Evolutionary conservation across 2,113 vertebrate genomes (phyloP).

Genomic region (Oxyura jamaicensis): DNA sequence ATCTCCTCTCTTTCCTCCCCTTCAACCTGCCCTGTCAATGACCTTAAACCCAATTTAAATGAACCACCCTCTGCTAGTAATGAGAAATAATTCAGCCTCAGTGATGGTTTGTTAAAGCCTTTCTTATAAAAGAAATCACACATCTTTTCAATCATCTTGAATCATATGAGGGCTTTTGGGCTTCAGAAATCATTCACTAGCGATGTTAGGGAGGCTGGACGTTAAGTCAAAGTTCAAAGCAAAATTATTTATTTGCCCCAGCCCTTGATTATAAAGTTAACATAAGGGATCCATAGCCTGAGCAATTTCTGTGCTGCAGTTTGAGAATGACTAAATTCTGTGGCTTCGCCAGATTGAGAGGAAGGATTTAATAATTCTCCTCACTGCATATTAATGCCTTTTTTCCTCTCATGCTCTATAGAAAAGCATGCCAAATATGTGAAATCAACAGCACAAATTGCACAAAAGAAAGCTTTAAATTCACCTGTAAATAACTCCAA

Average conservation of each 20-base stretch:
- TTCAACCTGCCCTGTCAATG: constrained; percentile 26
- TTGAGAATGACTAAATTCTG: not conserved
- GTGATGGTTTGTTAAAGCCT: not conserved
- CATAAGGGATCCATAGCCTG: not conserved
- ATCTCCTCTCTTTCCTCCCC: constrained; percentile 13
- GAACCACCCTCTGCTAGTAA: constrained; percentile 5
- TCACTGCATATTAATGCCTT: not conserved
- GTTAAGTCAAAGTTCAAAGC: not conserved
- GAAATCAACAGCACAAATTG: not conserved
- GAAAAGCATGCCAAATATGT: not conserved
- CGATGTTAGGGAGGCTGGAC: accelerated
- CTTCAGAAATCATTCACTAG: not conserved
- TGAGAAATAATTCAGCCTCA: constrained; percentile 37
- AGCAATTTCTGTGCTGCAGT: not conserved
- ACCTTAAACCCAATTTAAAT: constrained; percentile 53
- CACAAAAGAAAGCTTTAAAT: not conserved
- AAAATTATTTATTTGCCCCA: not conserved
- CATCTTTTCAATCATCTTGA: constrained; percentile 7
- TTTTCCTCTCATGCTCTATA: not conserved
- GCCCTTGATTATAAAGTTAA: not conserved
- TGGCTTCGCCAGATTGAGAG: not conserved
- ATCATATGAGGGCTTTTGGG: not conserved
- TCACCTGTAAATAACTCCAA: not conserved
- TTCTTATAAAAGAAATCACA: not conserved
- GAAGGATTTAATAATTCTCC: not conserved